Evolutionary conservation across 2,113 vertebrate species (phyloP).

Genomic region (Hippocampus comes): DNA sequence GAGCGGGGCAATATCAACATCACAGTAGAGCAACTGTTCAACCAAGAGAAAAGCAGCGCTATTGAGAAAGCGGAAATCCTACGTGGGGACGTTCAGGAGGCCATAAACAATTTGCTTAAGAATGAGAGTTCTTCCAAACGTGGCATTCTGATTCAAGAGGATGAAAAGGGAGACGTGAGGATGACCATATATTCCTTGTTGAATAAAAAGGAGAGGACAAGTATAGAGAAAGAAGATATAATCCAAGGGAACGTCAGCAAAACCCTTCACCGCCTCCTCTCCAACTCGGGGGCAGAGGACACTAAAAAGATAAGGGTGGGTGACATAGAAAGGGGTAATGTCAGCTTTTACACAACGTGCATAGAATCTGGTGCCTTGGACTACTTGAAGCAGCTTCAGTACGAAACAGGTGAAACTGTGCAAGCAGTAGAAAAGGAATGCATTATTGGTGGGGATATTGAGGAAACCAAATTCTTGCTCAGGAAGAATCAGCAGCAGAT

Average conservation of each 20-base stretch:
- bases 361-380: conserved; percentile 89
- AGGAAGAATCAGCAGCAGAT: conserved; percentile 74
- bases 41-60: conserved; percentile 70
- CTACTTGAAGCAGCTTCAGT: conserved; percentile 83
- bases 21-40: conserved; percentile 81
- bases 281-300: conserved; percentile 68
- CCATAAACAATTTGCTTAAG: conserved; percentile 81
- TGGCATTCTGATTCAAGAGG: conserved; percentile 89
- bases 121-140: conserved; percentile 74
- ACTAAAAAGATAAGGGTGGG: conserved; percentile 72
- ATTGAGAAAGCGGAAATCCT: conserved; percentile 82
- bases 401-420: conserved; percentile 58
- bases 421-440: conserved; percentile 65
- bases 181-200: conserved; percentile 91
- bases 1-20: conserved; percentile 83
- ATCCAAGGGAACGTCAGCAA: conserved; percentile 81
- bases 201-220: conserved; percentile 71
- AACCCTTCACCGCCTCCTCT: conserved; percentile 78
- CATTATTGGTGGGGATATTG: conserved; percentile 81
- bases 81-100: conserved; percentile 82
- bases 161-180: conserved; percentile 85
- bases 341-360: conserved; percentile 89
- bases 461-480: conserved; percentile 79
- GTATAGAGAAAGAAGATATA: conserved; percentile 75
- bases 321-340: conserved; percentile 84